Percentiles rank a stretch among this genome's conserved stretches.
These are phyloP conservation scores for Drosophila testacea DNA, from an alignment of 2,888 invertebrate species.

Conservation along the genomic window DNA sequence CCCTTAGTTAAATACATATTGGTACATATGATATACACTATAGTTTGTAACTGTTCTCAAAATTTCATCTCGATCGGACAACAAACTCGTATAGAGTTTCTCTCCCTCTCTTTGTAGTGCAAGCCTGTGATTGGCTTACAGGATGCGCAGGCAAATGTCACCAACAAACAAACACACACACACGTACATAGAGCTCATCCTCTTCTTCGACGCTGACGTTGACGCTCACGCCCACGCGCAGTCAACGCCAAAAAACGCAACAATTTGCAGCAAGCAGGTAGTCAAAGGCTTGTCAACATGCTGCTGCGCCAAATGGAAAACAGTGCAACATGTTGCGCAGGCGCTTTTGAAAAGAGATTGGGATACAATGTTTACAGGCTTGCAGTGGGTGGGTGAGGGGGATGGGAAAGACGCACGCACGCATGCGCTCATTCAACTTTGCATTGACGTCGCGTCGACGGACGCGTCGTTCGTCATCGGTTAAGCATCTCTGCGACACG, in stretches of 20 bases:
- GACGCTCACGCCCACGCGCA: constrained; percentile 56
- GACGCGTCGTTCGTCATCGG: constrained; percentile 56
- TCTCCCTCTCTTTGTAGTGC: constrained; percentile 6
- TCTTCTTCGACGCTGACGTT: constrained; percentile 1
- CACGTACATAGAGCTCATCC: neutral
- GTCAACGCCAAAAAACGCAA: constrained; percentile 31
- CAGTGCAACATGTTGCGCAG: constrained; percentile 41
- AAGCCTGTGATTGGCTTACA: constrained; percentile 46
- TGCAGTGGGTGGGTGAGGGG: neutral
- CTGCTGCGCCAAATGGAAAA: constrained; percentile 32
- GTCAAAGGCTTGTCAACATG: constrained; percentile 48
- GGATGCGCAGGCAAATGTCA: constrained; percentile 35
- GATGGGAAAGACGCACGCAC: constrained; percentile 27
- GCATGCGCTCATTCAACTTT: constrained; percentile 74
- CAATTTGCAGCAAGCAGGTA: constrained; percentile 34
- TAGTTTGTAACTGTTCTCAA: too few species aligned
- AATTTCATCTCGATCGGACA: too few species aligned
- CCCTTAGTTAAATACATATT: too few species aligned
- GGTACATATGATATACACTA: too few species aligned
- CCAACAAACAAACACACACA: constrained; percentile 3
- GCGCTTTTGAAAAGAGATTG: constrained; percentile 7
- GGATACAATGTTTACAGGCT: neutral
- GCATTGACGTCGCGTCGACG: constrained; percentile 37
- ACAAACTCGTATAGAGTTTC: neutral
- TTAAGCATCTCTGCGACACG: constrained; percentile 69